Evolutionary conservation across 1,140 invertebrate genomes (phyloP).

Genomic region (Popillia japonica): DNA sequence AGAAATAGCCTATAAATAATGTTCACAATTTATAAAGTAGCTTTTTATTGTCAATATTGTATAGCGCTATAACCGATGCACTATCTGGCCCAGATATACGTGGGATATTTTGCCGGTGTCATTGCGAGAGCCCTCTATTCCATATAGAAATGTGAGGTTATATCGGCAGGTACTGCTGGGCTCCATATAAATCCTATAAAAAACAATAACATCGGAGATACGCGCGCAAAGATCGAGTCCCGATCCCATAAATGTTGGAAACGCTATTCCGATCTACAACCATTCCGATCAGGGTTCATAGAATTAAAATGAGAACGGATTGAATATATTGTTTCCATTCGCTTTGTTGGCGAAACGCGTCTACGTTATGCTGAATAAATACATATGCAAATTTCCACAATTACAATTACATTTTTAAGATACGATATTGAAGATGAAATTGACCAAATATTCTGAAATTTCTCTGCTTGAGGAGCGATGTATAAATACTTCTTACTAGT

Average conservation of each 20-base stretch:
- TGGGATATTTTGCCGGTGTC: background rate
- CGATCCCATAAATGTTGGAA: background rate
- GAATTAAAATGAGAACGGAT: background rate
- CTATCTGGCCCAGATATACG: background rate
- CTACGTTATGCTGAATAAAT: too few species aligned
- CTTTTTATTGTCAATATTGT: background rate
- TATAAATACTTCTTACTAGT: too few species aligned
- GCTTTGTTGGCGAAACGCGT: background rate
- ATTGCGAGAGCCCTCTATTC: background rate
- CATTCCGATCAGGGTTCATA: background rate
- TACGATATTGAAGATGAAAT: too few species aligned
- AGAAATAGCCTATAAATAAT: background rate
- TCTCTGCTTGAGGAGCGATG: too few species aligned
- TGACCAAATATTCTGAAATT: too few species aligned
- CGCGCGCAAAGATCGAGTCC: background rate
- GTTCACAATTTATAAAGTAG: background rate
- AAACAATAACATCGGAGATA: background rate
- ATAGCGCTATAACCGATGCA: background rate
- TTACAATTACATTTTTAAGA: too few species aligned
- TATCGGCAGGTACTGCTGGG: background rate
- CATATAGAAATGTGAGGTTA: background rate
- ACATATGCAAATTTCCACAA: too few species aligned
- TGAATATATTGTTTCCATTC: background rate
- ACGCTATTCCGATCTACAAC: background rate
- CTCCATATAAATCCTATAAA: slow-evolving; percentile 15